phyloP scores from a whole-genome alignment of 2,113 vertebrate genomes.

The Mixornis gularis region DNA sequence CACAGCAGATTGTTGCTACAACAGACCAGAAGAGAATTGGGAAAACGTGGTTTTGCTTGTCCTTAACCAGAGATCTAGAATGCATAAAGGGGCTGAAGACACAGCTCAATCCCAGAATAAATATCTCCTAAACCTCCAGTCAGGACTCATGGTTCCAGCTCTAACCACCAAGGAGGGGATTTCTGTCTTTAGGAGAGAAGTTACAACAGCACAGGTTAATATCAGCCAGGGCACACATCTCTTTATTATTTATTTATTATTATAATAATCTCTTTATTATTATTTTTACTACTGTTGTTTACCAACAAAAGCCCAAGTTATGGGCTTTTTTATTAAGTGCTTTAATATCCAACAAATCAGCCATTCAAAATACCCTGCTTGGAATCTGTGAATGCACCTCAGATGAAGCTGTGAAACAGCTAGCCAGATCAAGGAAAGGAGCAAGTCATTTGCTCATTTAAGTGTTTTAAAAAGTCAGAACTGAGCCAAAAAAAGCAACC shows the following conservation, averaged over 20 bases:
- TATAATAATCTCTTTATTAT: neutral
- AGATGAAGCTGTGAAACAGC: neutral
- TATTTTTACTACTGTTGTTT: neutral
- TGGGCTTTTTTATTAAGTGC: too few species aligned
- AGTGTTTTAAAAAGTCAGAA: neutral
- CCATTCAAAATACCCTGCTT: neutral
- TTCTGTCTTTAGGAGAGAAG: neutral
- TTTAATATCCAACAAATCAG: neutral
- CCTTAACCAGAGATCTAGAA: neutral
- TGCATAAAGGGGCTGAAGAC: neutral
- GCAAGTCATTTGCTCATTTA: neutral
- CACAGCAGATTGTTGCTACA: neutral
- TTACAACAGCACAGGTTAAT: neutral
- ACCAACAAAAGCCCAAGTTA: neutral
- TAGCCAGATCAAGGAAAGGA: neutral
- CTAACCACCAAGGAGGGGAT: neutral
- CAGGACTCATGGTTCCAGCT: accelerated
- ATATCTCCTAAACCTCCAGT: neutral
- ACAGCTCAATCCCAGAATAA: neutral
- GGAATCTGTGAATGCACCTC: neutral
- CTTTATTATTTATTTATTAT: too few species aligned
- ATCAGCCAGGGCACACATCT: neutral
- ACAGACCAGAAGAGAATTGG: neutral
- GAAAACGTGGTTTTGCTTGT: neutral
- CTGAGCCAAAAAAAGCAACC: neutral